Conservation (phyloP, 2,888 invertebrate genomes). For the Didymodactylos carnosus region DNA sequence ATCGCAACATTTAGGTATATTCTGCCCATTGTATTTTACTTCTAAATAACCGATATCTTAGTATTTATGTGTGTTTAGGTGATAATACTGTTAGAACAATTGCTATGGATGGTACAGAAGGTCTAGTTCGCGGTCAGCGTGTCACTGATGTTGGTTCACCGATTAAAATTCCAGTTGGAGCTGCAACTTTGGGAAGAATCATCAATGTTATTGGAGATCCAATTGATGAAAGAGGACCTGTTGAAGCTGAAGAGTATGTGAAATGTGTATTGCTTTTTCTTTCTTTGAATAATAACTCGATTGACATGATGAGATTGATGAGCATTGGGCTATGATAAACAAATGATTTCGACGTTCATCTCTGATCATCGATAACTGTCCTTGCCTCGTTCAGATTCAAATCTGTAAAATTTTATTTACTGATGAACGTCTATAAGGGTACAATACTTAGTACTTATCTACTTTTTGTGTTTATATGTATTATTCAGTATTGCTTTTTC, state of each 20-base stretch:
- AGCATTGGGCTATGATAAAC: neutral
- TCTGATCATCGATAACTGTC: no score
- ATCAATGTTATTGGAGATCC: conserved; percentile 24
- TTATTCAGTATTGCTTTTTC: no score
- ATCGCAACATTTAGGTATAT: conserved; percentile 64
- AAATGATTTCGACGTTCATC: neutral
- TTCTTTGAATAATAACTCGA: neutral
- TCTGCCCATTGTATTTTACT: neutral
- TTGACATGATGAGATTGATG: neutral
- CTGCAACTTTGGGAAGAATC: conserved; percentile 22
- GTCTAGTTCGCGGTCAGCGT: conserved; percentile 20
- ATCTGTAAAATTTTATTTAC: no score
- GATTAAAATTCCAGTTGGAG: conserved; percentile 23
- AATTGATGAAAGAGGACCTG: conserved; percentile 23
- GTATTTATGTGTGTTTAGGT: conserved; percentile 6
- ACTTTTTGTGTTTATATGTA: no score
- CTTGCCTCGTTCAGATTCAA: no score
- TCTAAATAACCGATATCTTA: neutral
- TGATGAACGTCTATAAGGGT: no score
- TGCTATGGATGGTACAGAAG: conserved; percentile 24
- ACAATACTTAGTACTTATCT: no score
- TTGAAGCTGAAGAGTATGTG: conserved; percentile 19
- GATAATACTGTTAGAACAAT: conserved; percentile 23
- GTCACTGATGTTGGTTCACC: conserved; percentile 20
- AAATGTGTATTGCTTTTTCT: no score